These are phyloP conservation scores for Pelodiscus sinensis DNA, from an alignment of 2,113 vertebrate genomes.

Conservation along the genomic window DNA sequence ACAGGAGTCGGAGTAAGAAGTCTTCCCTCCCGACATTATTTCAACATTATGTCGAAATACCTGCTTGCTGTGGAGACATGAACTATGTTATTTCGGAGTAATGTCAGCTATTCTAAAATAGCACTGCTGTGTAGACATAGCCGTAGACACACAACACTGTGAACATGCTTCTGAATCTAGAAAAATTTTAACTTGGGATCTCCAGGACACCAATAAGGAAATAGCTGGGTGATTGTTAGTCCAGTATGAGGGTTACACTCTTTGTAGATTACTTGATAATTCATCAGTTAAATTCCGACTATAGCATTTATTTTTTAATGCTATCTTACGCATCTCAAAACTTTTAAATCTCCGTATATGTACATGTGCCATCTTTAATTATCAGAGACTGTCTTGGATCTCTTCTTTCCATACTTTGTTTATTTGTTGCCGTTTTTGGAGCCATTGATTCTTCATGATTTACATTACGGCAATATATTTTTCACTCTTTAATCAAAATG, in stretches of 20 bases:
- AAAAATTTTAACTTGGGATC: background rate
- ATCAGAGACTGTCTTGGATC: background rate
- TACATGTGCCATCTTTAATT: background rate
- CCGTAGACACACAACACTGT: background rate
- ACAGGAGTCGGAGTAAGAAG: too few relatives aligned
- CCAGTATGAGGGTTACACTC: background rate
- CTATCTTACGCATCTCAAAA: background rate
- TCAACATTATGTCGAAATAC: too few relatives aligned
- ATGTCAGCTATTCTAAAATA: too few relatives aligned
- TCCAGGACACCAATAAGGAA: background rate
- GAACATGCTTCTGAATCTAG: background rate
- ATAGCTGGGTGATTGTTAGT: background rate
- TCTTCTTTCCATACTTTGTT: background rate
- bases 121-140: too few relatives aligned
- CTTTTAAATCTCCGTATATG: background rate
- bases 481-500: background rate
- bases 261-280: background rate
- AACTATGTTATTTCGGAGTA: too few relatives aligned
- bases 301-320: constrained; percentile 6
- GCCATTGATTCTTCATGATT: constrained; percentile 15
- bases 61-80: too few relatives aligned
- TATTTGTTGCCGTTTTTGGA: background rate
- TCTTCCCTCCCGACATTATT: too few relatives aligned
- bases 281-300: background rate
- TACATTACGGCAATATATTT: background rate